phyloP scores from a whole-genome alignment of 2,888 invertebrate species.

The Apamea crenata region DNA sequence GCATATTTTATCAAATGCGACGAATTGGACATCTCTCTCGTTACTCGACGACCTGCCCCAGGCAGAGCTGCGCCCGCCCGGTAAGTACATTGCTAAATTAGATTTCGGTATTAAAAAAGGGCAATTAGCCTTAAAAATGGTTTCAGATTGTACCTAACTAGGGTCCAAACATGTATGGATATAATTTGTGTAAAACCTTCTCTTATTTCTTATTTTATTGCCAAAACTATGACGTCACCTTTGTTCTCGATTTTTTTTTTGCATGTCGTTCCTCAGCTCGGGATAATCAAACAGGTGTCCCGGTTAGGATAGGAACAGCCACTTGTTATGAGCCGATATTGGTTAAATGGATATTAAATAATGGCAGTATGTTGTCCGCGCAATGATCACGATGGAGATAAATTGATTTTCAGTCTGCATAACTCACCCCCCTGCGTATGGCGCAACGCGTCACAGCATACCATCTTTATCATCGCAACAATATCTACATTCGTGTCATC shows the following conservation, averaged over 20 bases:
- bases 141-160: not conserved
- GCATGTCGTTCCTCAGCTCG: not conserved
- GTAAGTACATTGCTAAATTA: not conserved
- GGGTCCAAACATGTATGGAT: not conserved
- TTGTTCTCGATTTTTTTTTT: not conserved
- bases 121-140: not conserved
- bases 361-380: not conserved
- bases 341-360: not conserved
- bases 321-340: not conserved
- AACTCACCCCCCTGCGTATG: not conserved
- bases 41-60: not conserved
- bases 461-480: not conserved
- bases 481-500: not conserved
- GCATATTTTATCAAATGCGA: not conserved
- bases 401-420: constrained; percentile 5
- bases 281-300: not conserved
- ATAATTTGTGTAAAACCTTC: not conserved
- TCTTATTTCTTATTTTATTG: not conserved
- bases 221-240: not conserved
- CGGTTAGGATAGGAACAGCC: not conserved
- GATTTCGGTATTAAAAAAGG: not conserved
- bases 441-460: too few relatives aligned
- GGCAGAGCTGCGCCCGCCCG: too few relatives aligned
- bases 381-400: not conserved
- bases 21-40: not conserved